These are phyloP conservation scores for Ctena decussata DNA, from an alignment of 2,888 invertebrate species.

Conservation along the genomic window DNA sequence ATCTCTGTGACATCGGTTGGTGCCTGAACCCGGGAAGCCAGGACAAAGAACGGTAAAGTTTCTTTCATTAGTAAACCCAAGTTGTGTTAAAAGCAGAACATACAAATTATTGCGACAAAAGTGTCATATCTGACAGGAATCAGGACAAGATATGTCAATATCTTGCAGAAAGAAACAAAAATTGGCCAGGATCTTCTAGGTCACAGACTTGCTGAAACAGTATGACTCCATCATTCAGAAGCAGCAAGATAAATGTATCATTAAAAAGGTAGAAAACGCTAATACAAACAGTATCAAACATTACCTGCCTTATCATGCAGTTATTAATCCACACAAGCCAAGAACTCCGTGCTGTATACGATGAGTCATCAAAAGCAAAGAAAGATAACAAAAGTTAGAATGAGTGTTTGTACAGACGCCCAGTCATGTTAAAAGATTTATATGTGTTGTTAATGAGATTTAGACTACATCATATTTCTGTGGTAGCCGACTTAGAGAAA, in stretches of 20 bases:
- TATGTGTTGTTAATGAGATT: conserved; percentile 44
- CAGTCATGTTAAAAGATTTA: conserved; percentile 34
- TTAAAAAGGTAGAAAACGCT: conserved; percentile 1
- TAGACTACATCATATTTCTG: conserved; percentile 22
- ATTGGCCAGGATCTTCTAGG: too few relatives aligned
- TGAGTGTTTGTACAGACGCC: conserved; percentile 37
- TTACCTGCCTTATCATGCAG: conserved; percentile 38
- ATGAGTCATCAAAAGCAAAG: conserved; percentile 27
- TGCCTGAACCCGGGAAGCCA: too few relatives aligned
- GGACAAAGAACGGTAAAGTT: too few relatives aligned
- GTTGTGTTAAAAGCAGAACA: too few relatives aligned
- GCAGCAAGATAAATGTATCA: conserved; percentile 13
- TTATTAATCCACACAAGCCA: conserved; percentile 42
- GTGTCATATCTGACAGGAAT: too few relatives aligned
- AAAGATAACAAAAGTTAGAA: conserved; percentile 32
- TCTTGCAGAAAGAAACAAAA: too few relatives aligned
- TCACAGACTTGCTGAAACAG: conserved; percentile 12
- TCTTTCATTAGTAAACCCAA: too few relatives aligned
- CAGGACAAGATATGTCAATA: too few relatives aligned
- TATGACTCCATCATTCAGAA: conserved; percentile 33
- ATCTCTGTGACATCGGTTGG: too few relatives aligned
- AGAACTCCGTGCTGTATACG: conserved; percentile 33
- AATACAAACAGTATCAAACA: neutral
- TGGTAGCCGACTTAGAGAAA: conserved; percentile 39
- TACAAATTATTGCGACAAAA: too few relatives aligned